Evolutionary conservation across 2,888 invertebrate genomes (phyloP).

Genomic region (Amblyteles armatorius): DNA sequence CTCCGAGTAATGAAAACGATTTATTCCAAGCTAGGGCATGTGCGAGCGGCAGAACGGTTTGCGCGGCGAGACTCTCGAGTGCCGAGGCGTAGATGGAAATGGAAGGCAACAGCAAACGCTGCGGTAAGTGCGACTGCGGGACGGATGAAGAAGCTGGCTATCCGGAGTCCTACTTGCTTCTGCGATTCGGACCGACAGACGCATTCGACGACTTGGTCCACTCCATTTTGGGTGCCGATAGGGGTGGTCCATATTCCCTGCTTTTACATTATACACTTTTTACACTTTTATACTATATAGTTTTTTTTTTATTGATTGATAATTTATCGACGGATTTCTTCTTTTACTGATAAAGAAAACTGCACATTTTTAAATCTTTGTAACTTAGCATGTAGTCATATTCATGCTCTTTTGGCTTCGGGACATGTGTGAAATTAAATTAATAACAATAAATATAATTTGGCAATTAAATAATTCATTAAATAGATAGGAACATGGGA

Average conservation of each 20-base stretch:
- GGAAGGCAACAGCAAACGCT: constrained; percentile 5
- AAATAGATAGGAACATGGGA: no score
- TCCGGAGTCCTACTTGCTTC: not conserved
- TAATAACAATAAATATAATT: no score
- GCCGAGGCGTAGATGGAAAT: constrained; percentile 24
- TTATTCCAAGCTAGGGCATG: constrained; percentile 30
- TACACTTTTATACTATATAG: no score
- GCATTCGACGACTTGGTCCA: no score
- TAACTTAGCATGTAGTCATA: no score
- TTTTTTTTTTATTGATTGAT: no score
- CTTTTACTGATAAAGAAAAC: no score
- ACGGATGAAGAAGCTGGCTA: not conserved
- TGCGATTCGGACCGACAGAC: not conserved
- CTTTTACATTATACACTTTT: not conserved
- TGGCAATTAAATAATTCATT: no score
- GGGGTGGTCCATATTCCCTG: not conserved
- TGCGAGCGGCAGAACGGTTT: not conserved
- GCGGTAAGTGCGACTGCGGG: not conserved
- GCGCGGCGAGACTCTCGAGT: constrained; percentile 2
- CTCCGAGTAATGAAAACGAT: constrained; percentile 45
- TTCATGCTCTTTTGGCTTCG: no score
- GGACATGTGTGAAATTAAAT: no score
- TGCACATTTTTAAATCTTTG: no score
- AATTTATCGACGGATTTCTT: no score
- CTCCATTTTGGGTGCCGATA: not conserved